Evolutionary conservation across 2,888 invertebrate genomes (phyloP).

Genomic region (Opisthograptis luteolata): DNA sequence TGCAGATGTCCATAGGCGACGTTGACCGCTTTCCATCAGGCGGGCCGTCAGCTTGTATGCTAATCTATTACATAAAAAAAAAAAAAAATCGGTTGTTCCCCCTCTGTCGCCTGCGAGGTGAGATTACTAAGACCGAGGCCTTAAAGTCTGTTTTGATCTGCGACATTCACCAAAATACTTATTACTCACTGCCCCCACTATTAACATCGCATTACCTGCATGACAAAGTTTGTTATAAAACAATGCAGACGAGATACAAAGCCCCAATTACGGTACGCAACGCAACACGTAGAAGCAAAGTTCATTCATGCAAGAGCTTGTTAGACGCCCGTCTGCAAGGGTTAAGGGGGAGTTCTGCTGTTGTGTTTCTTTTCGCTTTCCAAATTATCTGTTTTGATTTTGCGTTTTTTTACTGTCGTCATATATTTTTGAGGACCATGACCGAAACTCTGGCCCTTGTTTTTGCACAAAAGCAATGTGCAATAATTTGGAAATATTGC

Average conservation of each 20-base stretch:
- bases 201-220: slow-evolving; percentile 9
- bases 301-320: slow-evolving; percentile 63
- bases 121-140: too few relatives aligned
- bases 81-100: too few relatives aligned
- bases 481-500: too few relatives aligned
- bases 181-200: neutral
- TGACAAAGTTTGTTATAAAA: slow-evolving; percentile 48
- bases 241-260: slow-evolving; percentile 60
- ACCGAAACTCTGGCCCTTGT: too few relatives aligned
- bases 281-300: slow-evolving; percentile 57
- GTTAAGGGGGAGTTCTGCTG: slow-evolving; percentile 33
- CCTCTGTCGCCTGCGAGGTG: too few relatives aligned
- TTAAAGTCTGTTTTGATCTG: neutral
- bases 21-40: too few relatives aligned
- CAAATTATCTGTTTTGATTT: neutral
- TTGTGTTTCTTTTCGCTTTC: slow-evolving; percentile 27
- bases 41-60: too few relatives aligned
- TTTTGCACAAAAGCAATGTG: too few relatives aligned
- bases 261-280: slow-evolving; percentile 62
- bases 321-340: slow-evolving; percentile 60
- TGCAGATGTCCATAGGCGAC: too few relatives aligned
- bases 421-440: too few relatives aligned
- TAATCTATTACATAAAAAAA: too few relatives aligned
- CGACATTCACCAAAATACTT: neutral
- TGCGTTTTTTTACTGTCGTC: neutral